These are phyloP conservation scores for Saccostrea glomerata DNA, from an alignment of 1,140 invertebrate species.

Conservation along the genomic window DNA sequence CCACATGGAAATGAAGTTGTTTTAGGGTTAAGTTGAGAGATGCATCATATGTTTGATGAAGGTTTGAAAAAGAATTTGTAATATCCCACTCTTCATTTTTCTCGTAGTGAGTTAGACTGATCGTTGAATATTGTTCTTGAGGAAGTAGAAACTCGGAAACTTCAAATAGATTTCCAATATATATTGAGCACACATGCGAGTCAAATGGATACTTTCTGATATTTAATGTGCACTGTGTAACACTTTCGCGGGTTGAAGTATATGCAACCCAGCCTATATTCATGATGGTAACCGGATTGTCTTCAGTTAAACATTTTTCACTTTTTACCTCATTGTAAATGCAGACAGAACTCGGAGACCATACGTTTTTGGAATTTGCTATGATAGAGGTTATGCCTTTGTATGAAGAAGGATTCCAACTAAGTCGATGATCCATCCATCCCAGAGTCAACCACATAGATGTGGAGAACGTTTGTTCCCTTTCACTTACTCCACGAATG, in stretches of 20 bases:
- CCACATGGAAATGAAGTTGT: conserved; percentile 29
- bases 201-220: conserved; percentile 48
- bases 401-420: not conserved
- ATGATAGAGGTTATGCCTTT: not conserved
- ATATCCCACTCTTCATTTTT: conserved; percentile 39
- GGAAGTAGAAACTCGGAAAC: not conserved
- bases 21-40: not conserved
- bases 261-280: not conserved
- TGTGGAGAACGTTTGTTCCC: not conserved
- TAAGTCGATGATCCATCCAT: not conserved
- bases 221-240: not conserved
- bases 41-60: not conserved
- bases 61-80: not conserved
- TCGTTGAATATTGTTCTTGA: not conserved
- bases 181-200: conserved; percentile 31
- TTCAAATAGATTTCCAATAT: conserved; percentile 29
- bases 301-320: not conserved
- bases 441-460: not conserved
- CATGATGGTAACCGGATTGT: not conserved
- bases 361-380: not conserved
- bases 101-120: conserved; percentile 4
- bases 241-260: not conserved
- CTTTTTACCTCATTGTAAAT: not conserved
- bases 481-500: not conserved
- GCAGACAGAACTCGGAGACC: not conserved